phyloP scores from a whole-genome alignment of 2,113 vertebrate genomes.

The Ardeotis arabs region DNA sequence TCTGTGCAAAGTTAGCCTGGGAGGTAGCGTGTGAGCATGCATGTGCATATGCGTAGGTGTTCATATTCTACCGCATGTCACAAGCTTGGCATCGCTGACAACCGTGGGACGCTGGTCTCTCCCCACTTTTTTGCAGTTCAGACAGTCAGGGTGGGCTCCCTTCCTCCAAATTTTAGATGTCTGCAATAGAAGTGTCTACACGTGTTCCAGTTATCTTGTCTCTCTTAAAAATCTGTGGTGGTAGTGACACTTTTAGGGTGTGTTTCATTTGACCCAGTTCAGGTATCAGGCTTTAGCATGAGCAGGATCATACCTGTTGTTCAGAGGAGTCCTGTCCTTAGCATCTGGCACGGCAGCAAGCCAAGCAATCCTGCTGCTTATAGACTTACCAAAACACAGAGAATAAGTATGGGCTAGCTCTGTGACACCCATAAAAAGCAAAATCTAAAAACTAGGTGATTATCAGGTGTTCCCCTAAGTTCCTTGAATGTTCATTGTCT shows the following conservation, averaged over 20 bases:
- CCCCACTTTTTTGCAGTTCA: neutral
- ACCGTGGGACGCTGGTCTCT: neutral
- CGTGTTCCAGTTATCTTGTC: neutral
- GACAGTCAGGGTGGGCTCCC: neutral
- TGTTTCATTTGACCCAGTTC: neutral
- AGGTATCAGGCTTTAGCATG: neutral
- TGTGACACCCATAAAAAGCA: neutral
- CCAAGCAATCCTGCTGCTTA: neutral
- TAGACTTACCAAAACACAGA: neutral
- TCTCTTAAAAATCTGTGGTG: neutral
- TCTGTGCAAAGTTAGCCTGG: neutral
- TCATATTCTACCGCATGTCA: neutral
- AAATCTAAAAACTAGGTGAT: neutral
- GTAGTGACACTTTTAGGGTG: neutral
- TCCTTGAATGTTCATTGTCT: neutral
- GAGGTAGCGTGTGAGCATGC: neutral
- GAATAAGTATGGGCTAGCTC: neutral
- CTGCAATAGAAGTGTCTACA: neutral
- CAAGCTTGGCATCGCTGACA: neutral
- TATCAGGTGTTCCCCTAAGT: neutral
- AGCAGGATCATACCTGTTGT: neutral
- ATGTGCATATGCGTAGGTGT: neutral
- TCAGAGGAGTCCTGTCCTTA: neutral
- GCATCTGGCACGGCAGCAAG: neutral
- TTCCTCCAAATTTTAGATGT: neutral